These are phyloP conservation scores for Dinocampus coccinellae DNA, from an alignment of 2,888 invertebrate genomes.

Conservation along the genomic window DNA sequence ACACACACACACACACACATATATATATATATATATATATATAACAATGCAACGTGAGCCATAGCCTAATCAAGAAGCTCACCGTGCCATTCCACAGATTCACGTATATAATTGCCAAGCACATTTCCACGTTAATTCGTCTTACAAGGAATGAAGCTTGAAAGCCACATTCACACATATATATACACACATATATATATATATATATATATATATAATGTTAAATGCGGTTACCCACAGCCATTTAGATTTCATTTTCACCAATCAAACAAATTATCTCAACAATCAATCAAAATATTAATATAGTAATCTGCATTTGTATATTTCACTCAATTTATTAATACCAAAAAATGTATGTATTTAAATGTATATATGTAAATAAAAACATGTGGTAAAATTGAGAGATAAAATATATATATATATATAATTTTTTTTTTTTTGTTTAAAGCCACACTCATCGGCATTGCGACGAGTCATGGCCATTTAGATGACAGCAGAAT, in stretches of 20 bases:
- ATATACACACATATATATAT: too few relatives aligned
- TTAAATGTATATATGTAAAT: not conserved
- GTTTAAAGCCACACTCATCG: conserved; percentile 7
- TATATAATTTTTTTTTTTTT: not conserved
- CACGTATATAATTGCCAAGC: conserved; percentile 18
- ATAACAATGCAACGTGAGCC: conserved; percentile 2
- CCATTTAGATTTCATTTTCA: conserved; percentile 6
- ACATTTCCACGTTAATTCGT: conserved; percentile 28
- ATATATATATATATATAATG: not conserved
- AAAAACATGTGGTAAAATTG: not conserved
- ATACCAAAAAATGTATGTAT: too few relatives aligned
- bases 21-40: conserved; percentile 1
- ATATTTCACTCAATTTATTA: not conserved
- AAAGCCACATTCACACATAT: too few relatives aligned
- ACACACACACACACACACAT: not conserved
- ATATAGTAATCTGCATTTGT: too few relatives aligned
- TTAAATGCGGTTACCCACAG: not conserved
- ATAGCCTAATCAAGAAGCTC: conserved; percentile 33
- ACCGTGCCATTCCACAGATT: conserved; percentile 21
- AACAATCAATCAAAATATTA: not conserved
- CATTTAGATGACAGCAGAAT: conserved; percentile 27
- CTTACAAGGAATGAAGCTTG: conserved; percentile 26
- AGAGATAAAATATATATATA: conserved; percentile 11
- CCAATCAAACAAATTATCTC: not conserved
- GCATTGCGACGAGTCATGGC: conserved; percentile 26